phyloP scores from a whole-genome alignment of 2,888 invertebrate species.

The Parnassius smintheus region DNA sequence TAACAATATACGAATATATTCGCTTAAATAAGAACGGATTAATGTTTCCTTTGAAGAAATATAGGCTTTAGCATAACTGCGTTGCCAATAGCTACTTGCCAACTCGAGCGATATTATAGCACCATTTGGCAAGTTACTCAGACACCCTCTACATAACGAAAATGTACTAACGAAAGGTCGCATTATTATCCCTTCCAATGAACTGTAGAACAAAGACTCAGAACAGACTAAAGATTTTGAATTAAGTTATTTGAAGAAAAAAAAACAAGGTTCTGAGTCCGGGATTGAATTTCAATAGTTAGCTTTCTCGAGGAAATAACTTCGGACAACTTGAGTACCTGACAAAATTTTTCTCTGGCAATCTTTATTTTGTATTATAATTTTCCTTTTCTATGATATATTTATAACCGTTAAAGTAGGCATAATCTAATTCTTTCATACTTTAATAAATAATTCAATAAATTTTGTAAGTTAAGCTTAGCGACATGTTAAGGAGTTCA shows the following conservation, averaged over 20 bases:
- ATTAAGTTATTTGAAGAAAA: constrained; percentile 41
- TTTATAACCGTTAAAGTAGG: not conserved
- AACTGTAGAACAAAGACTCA: constrained; percentile 41
- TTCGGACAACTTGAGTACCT: constrained; percentile 13
- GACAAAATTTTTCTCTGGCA: constrained; percentile 10
- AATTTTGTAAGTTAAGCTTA: no score
- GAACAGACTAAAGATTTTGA: constrained; percentile 54
- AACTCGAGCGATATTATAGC: constrained; percentile 64
- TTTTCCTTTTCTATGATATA: not conserved
- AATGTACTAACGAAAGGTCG: constrained; percentile 52
- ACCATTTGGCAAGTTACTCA: constrained; percentile 67
- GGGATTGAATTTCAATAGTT: constrained; percentile 55
- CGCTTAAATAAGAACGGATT: constrained; percentile 33
- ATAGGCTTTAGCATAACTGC: constrained; percentile 39
- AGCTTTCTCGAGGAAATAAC: constrained; percentile 33
- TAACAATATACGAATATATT: constrained; percentile 24
- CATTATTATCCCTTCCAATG: constrained; percentile 49
- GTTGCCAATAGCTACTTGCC: constrained; percentile 57
- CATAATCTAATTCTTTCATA: not conserved
- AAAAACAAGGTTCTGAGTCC: constrained; percentile 30
- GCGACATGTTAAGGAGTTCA: no score
- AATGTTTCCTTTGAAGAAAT: constrained; percentile 52
- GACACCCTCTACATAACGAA: constrained; percentile 43
- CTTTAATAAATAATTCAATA: no score
- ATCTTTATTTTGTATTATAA: constrained; percentile 12